phyloP scores from a whole-genome alignment of 2,888 invertebrate genomes.

The Neuroscelio doddi region DNA sequence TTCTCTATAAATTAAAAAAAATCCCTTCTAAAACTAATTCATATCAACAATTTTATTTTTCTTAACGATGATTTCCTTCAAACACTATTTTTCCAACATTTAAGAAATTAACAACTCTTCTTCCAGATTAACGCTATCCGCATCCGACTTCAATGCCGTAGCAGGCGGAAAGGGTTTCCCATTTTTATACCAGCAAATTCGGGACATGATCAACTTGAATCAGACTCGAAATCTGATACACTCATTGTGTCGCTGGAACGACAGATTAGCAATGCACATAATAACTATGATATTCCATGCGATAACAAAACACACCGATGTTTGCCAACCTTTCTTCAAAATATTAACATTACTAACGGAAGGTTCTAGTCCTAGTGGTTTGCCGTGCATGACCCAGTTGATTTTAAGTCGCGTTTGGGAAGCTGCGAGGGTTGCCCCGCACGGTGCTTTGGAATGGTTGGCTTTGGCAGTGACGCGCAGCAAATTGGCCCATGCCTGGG shows the following conservation, averaged over 20 bases:
- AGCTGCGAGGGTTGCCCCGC: conserved; percentile 91
- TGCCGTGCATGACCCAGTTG: conserved; percentile 93
- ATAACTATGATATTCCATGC: conserved; percentile 93
- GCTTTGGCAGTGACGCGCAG: conserved; percentile 85
- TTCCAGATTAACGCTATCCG: conserved; percentile 80
- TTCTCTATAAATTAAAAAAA: too few species aligned
- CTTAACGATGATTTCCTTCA: background rate
- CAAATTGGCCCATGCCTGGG: conserved; percentile 92
- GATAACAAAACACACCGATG: conserved; percentile 92
- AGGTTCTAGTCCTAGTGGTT: conserved; percentile 83
- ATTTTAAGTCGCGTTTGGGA: conserved; percentile 92
- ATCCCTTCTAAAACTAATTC: too few species aligned
- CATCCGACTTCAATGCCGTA: conserved; percentile 86
- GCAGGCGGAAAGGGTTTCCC: conserved; percentile 94
- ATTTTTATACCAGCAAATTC: conserved; percentile 94
- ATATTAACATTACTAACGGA: conserved; percentile 90
- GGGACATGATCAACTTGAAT: conserved; percentile 92
- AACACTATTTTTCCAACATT: background rate
- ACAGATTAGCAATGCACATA: conserved; percentile 89
- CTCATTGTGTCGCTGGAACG: conserved; percentile 93
- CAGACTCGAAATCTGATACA: conserved; percentile 94
- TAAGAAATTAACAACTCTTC: too few species aligned
- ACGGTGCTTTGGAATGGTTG: conserved; percentile 94
- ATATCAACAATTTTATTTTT: too few species aligned
- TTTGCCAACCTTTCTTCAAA: conserved; percentile 94